Conservation (phyloP, 2,888 invertebrate species). For the Aradus depressus region DNA sequence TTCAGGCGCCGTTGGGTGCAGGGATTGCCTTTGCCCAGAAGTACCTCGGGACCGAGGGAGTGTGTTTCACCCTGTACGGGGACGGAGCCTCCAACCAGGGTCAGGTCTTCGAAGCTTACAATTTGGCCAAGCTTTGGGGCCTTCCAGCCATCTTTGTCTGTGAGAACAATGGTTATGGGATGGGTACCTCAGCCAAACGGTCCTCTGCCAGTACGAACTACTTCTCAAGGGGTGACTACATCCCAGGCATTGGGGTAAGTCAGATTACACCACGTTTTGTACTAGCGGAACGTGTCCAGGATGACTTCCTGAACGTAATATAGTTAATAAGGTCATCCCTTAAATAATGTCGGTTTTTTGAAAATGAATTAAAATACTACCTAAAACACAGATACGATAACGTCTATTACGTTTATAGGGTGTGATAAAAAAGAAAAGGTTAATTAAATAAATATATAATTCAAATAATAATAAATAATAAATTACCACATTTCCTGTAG, state of each 20-base stretch:
- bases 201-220: conserved; percentile 47
- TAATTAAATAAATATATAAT: too few species aligned
- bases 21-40: conserved; percentile 87
- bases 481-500: too few species aligned
- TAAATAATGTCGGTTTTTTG: too few species aligned
- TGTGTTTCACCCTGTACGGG: conserved; percentile 82
- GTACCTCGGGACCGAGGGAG: conserved; percentile 73
- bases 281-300: too few species aligned
- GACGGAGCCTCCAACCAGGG: conserved; percentile 93
- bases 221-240: conserved; percentile 49
- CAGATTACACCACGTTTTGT: too few species aligned
- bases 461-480: too few species aligned
- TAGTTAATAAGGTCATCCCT: too few species aligned
- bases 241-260: conserved; percentile 49
- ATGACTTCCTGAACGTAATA: too few species aligned
- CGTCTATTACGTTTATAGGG: too few species aligned
- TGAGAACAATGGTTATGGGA: conserved; percentile 98
- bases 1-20: conserved; percentile 92
- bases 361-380: too few species aligned
- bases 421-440: too few species aligned
- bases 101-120: conserved; percentile 74
- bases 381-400: too few species aligned
- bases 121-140: conserved; percentile 92
- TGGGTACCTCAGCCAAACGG: conserved; percentile 56
- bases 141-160: conserved; percentile 89